Conservation (phyloP, 1,140 invertebrate species). For the Drosophila nasuta region DNA sequence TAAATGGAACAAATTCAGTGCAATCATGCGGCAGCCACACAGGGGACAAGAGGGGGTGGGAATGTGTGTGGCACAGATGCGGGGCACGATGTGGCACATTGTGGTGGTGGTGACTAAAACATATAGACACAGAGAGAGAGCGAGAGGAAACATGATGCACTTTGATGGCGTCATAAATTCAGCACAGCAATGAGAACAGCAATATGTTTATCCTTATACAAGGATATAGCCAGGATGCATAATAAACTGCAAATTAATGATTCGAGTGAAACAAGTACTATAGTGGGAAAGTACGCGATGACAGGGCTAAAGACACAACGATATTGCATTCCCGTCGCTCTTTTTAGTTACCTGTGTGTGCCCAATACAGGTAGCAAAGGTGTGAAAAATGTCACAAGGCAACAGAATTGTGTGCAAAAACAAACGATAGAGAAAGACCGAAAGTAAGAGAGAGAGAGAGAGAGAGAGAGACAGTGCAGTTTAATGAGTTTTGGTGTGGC, state of each 20-base stretch:
- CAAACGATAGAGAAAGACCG: neutral
- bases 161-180: constrained; percentile 74
- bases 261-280: constrained; percentile 42
- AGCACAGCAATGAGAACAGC: constrained; percentile 36
- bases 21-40: constrained; percentile 51
- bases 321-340: neutral
- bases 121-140: constrained; percentile 7
- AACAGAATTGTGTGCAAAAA: constrained; percentile 26
- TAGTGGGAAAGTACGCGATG: constrained; percentile 71
- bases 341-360: constrained; percentile 47
- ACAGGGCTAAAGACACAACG: constrained; percentile 1
- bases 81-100: neutral
- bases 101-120: constrained; percentile 52
- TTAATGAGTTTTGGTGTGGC: constrained; percentile 33
- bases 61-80: constrained; percentile 32
- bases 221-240: constrained; percentile 48
- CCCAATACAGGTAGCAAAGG: constrained; percentile 56
- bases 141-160: constrained; percentile 67
- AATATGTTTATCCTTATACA: neutral
- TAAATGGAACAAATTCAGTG: constrained; percentile 73
- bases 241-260: constrained; percentile 75
- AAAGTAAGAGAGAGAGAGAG: neutral
- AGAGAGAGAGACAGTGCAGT: neutral
- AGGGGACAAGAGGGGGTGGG: constrained; percentile 34
- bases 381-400: constrained; percentile 66